Percentiles rank a stretch among this genome's conserved stretches.
Conservation (phyloP, 2,113 vertebrate species). For the Anguilla rostrata region DNA sequence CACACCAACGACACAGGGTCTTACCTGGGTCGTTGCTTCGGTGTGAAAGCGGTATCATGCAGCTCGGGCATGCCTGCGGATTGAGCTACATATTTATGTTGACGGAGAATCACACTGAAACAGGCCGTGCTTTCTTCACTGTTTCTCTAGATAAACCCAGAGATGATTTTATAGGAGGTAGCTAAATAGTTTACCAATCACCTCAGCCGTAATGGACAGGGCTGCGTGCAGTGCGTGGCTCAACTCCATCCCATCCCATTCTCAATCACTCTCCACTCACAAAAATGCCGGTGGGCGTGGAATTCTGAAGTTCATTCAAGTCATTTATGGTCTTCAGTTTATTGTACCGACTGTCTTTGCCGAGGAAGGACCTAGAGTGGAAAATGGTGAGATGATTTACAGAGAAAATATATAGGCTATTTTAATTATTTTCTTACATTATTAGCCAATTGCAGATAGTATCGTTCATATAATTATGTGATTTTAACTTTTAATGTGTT, state of each 20-base stretch:
- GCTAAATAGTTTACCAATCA: no score
- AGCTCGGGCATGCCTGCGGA: no score
- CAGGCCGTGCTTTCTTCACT: no score
- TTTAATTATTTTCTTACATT: neutral
- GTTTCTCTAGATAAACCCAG: no score
- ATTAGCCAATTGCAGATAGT: neutral
- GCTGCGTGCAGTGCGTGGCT: no score
- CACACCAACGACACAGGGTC: no score
- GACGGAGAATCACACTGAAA: no score
- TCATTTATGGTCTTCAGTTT: constrained; percentile 40
- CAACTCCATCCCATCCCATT: neutral
- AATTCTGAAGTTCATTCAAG: constrained; percentile 11
- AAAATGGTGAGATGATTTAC: constrained; percentile 60
- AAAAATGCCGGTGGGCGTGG: constrained; percentile 36
- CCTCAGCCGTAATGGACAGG: no score
- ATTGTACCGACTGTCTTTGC: constrained; percentile 22
- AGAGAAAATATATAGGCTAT: neutral
- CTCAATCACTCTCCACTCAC: constrained; percentile 23
- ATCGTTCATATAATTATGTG: neutral
- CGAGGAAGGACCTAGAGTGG: constrained; percentile 21
- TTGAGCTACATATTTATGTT: no score
- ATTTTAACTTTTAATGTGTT: neutral
- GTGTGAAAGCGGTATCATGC: no score
- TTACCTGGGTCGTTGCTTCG: no score
- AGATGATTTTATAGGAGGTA: no score